phyloP scores from a whole-genome alignment of 30 jellyfish, hydroid and myxozoan species.

The Clytia hemisphaerica region DNA sequence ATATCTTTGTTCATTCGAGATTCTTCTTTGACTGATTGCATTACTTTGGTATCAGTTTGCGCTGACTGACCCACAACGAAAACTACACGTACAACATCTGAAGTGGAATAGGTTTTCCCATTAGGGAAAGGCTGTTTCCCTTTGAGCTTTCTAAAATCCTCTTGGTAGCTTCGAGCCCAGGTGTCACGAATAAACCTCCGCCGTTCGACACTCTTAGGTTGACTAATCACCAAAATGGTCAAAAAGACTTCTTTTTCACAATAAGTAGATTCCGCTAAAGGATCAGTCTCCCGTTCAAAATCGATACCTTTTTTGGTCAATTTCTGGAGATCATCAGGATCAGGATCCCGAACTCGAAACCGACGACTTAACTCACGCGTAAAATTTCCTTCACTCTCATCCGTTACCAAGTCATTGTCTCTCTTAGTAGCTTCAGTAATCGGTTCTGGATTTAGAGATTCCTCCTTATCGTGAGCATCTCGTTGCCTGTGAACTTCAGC shows the following conservation, averaged over 20 bases:
- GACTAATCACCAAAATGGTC: conserved; percentile 43
- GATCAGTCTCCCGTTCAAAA: conserved; percentile 59
- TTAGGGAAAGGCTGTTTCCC: background rate
- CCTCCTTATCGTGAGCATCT: too few relatives aligned
- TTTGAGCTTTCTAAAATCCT: conserved; percentile 4
- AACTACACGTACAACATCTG: conserved; percentile 47
- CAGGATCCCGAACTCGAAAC: conserved; percentile 7
- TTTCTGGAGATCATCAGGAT: conserved; percentile 5
- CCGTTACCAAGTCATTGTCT: too few relatives aligned
- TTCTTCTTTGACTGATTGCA: conserved; percentile 37
- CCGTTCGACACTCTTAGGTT: conserved; percentile 54
- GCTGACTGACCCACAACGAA: conserved; percentile 54
- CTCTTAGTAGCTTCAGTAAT: too few relatives aligned
- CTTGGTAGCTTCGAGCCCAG: conserved; percentile 50
- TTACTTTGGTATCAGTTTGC: conserved; percentile 5
- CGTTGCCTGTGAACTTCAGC: too few relatives aligned
- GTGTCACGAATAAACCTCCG: conserved; percentile 63
- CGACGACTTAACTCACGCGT: too few relatives aligned
- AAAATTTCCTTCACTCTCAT: too few relatives aligned
- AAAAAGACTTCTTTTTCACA: conserved; percentile 51
- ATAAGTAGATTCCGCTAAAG: conserved; percentile 50
- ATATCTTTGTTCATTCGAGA: conserved; percentile 54
- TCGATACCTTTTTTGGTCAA: conserved; percentile 12
- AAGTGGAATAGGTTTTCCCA: conserved; percentile 1
- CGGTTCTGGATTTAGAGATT: too few relatives aligned